Evolutionary conservation across 1,140 invertebrate genomes (phyloP).

Genomic region (Hyles vespertilio): DNA sequence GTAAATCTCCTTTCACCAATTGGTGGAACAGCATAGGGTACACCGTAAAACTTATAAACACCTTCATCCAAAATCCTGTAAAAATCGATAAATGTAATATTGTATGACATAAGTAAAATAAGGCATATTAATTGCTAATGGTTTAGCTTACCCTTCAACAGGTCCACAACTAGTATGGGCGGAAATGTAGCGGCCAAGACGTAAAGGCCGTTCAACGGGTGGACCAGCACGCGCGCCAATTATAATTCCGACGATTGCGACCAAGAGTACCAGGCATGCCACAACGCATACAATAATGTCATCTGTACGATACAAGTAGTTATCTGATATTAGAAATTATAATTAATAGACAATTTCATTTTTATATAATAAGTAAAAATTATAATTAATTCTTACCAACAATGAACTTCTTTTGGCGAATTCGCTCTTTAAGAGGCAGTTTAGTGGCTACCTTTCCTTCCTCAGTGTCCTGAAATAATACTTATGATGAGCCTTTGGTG

Average conservation of each 20-base stretch:
- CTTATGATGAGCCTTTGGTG: no score
- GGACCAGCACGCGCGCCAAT: slow-evolving; percentile 75
- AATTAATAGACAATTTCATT: no score
- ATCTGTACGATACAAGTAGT: slow-evolving; percentile 36
- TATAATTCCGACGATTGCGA: slow-evolving; percentile 80
- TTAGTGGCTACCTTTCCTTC: slow-evolving; percentile 62
- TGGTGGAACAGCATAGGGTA: slow-evolving; percentile 91
- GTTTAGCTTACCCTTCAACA: slow-evolving; percentile 82
- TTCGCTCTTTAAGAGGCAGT: slow-evolving; percentile 65
- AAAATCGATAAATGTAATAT: slow-evolving; percentile 28
- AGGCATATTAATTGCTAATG: not conserved
- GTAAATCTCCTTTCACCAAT: slow-evolving; percentile 83
- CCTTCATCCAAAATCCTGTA: slow-evolving; percentile 82
- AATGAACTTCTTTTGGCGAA: slow-evolving; percentile 70
- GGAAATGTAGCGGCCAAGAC: slow-evolving; percentile 81
- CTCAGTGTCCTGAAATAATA: slow-evolving; percentile 46
- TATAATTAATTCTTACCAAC: slow-evolving; percentile 40
- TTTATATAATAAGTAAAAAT: no score
- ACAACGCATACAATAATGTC: slow-evolving; percentile 74
- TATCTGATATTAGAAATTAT: no score
- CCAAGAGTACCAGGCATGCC: slow-evolving; percentile 78
- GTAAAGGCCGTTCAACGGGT: slow-evolving; percentile 48
- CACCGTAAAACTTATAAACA: slow-evolving; percentile 87
- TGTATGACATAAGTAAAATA: not conserved
- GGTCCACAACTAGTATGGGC: slow-evolving; percentile 86